A percentile compares a stretch with the other conserved stretches of the same genome.
phyloP scores from a whole-genome alignment of 2,797 vertebrate genomes.

The Arrhamphus sclerolepis region DNA sequence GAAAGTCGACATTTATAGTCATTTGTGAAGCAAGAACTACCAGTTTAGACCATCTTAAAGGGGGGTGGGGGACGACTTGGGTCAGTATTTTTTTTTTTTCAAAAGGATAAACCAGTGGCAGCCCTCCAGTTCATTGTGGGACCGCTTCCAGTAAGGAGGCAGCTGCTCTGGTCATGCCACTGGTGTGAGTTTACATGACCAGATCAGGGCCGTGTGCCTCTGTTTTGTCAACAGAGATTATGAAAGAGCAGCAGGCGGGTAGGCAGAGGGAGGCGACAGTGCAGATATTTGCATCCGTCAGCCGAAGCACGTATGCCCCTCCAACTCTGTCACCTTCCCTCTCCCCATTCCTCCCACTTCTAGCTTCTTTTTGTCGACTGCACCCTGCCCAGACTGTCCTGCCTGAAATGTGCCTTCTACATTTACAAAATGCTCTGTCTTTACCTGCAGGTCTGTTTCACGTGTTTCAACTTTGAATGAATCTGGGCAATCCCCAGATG shows the following conservation, averaged over 20 bases:
- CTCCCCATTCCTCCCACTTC: slow-evolving; percentile 11
- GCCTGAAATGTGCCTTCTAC: too few relatives aligned
- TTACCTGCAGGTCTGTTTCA: slow-evolving; percentile 20
- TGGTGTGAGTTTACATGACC: slow-evolving; percentile 45
- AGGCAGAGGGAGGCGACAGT: too few relatives aligned
- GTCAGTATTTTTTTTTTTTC: too few relatives aligned
- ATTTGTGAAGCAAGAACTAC: too few relatives aligned
- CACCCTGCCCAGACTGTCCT: slow-evolving; percentile 1
- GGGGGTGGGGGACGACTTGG: too few relatives aligned
- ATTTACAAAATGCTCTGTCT: slow-evolving; percentile 8
- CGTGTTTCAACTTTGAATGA: slow-evolving; percentile 5
- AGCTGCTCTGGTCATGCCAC: too few relatives aligned
- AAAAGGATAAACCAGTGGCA: too few relatives aligned
- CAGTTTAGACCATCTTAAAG: too few relatives aligned
- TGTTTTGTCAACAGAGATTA: slow-evolving; percentile 78
- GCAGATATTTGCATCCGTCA: slow-evolving; percentile 49
- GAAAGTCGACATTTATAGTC: too few relatives aligned
- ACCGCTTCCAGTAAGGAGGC: too few relatives aligned
- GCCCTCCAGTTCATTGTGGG: too few relatives aligned
- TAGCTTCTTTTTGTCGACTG: slow-evolving; percentile 8
- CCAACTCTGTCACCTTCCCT: slow-evolving; percentile 35
- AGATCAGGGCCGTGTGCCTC: slow-evolving; percentile 43
- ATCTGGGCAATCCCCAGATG: slow-evolving; percentile 14
- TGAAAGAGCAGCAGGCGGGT: slow-evolving; percentile 47
- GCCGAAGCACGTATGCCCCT: slow-evolving; percentile 24